These are phyloP conservation scores for Argyra leucocephala DNA, from an alignment of 2,888 invertebrate genomes.

Conservation along the genomic window DNA sequence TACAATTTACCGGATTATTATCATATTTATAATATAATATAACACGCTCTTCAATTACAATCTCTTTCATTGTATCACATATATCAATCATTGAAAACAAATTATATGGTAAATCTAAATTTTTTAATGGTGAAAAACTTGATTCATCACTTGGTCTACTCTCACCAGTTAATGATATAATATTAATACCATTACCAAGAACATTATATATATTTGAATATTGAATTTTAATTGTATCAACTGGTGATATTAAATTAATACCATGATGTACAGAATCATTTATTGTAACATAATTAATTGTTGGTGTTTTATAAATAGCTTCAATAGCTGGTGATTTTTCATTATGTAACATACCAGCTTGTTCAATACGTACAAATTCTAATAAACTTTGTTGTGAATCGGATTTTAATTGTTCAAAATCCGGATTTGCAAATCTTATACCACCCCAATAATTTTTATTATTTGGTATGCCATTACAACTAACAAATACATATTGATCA, in stretches of 20 bases:
- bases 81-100: slow-evolving; percentile 91
- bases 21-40: slow-evolving; percentile 94
- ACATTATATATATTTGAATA: slow-evolving; percentile 67
- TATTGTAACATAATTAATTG: slow-evolving; percentile 71
- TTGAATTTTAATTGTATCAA: slow-evolving; percentile 67
- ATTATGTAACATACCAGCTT: slow-evolving; percentile 91
- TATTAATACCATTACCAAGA: slow-evolving; percentile 81
- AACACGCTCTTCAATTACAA: slow-evolving; percentile 80
- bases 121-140: slow-evolving; percentile 76
- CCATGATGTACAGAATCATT: slow-evolving; percentile 81
- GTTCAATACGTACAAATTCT: slow-evolving; percentile 70
- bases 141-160: slow-evolving; percentile 78
- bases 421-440: slow-evolving; percentile 78
- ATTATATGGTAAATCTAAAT: slow-evolving; percentile 76
- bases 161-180: slow-evolving; percentile 86
- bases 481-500: slow-evolving; percentile 83
- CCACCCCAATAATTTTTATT: slow-evolving; percentile 84
- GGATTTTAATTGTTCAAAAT: slow-evolving; percentile 82
- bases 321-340: slow-evolving; percentile 90
- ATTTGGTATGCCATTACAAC: slow-evolving; percentile 61
- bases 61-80: slow-evolving; percentile 88
- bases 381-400: slow-evolving; percentile 76
- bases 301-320: slow-evolving; percentile 77
- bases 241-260: slow-evolving; percentile 81
- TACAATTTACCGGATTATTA: slow-evolving; percentile 90